These are phyloP conservation scores for Helicoverpa armigera DNA, from an alignment of 1,140 invertebrate genomes.

Conservation along the genomic window DNA sequence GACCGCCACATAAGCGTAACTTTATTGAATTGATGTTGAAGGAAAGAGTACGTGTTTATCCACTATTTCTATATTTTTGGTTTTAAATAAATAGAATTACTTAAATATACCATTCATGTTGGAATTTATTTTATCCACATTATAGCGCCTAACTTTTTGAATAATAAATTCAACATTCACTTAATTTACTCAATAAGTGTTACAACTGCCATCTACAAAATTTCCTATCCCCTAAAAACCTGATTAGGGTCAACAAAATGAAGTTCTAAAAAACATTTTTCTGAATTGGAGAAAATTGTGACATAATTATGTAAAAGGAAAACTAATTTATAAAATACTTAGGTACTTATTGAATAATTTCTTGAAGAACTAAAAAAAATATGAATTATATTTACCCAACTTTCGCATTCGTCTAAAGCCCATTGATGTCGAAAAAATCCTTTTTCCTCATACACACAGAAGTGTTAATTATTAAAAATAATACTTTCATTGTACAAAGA, in stretches of 20 bases:
- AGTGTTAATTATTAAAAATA: background rate
- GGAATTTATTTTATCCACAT: too few relatives aligned
- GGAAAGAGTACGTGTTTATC: too few relatives aligned
- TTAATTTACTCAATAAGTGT: too few relatives aligned
- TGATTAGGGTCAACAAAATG: background rate
- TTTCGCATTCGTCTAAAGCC: background rate
- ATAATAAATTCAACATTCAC: too few relatives aligned
- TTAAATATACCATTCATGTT: too few relatives aligned
- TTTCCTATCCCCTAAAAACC: background rate
- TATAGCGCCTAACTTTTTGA: too few relatives aligned
- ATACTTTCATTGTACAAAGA: background rate
- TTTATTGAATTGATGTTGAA: too few relatives aligned
- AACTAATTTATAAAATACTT: background rate
- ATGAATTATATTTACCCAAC: background rate
- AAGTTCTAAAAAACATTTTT: background rate
- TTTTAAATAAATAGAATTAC: too few relatives aligned
- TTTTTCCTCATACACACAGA: background rate
- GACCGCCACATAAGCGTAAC: too few relatives aligned
- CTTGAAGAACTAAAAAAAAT: too few relatives aligned
- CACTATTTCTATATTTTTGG: too few relatives aligned
- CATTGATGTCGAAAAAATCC: too few relatives aligned
- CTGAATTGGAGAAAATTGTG: constrained; percentile 5
- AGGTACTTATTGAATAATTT: constrained; percentile 22
- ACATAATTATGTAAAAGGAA: constrained; percentile 2
- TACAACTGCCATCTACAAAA: background rate